phyloP scores from a whole-genome alignment of 2,113 vertebrate species.

The Sterna hirundo region DNA sequence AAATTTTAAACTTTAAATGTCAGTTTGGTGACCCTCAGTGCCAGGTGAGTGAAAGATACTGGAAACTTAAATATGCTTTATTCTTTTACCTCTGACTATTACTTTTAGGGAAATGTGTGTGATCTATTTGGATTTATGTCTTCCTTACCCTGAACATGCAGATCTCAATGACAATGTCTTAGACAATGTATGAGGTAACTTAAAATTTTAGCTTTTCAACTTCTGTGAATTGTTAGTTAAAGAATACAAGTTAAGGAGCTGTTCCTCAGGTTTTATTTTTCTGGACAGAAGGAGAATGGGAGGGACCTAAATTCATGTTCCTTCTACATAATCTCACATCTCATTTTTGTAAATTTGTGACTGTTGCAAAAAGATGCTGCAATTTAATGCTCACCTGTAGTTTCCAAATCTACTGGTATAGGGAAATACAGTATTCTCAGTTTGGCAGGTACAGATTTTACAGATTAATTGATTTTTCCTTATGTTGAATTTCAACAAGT shows the following conservation, averaged over 20 bases:
- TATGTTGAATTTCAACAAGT: background rate
- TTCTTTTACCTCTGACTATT: background rate
- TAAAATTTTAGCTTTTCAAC: background rate
- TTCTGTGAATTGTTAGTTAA: background rate
- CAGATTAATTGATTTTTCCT: background rate
- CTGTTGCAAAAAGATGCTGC: background rate
- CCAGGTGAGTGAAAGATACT: conserved; percentile 74
- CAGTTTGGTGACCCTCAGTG: conserved; percentile 89
- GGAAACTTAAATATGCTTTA: background rate
- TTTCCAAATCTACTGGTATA: background rate
- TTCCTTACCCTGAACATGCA: background rate
- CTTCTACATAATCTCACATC: background rate
- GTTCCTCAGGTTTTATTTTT: background rate
- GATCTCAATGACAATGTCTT: background rate
- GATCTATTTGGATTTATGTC: background rate
- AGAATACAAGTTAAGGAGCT: background rate
- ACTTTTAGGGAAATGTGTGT: background rate
- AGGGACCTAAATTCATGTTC: background rate
- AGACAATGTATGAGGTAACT: background rate
- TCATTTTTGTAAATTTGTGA: background rate
- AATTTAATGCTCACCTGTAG: background rate
- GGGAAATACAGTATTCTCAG: background rate
- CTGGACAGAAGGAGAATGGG: background rate
- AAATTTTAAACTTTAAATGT: conserved; percentile 87
- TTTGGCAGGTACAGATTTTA: background rate